Percentiles rank a stretch among this genome's conserved stretches.
These are phyloP conservation scores for Hirundo rustica DNA, from an alignment of 2,797 vertebrate genomes.

Conservation along the genomic window DNA sequence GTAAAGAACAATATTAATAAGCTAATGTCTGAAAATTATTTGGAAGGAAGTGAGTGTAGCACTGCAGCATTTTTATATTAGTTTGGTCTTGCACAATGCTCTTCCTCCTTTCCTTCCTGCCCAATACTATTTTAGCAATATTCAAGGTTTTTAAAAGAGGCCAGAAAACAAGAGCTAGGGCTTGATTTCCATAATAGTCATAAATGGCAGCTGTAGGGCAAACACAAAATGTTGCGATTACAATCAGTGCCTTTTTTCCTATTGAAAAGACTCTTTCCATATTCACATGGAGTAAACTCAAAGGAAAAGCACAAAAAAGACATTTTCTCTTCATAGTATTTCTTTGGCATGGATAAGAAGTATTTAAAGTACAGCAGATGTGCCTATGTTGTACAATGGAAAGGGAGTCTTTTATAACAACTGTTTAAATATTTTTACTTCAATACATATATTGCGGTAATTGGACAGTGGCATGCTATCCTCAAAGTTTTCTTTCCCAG, in stretches of 20 bases:
- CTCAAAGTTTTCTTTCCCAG: not conserved
- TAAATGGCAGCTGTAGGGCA: not conserved
- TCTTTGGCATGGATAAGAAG: constrained; percentile 18
- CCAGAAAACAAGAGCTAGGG: not conserved
- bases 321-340: constrained; percentile 11
- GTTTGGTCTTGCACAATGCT: not conserved
- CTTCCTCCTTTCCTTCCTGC: constrained; percentile 12
- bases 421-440: constrained; percentile 37
- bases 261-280: not conserved
- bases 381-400: not conserved
- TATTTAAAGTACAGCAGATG: constrained; percentile 49
- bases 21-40: not conserved
- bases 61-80: not conserved
- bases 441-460: constrained; percentile 3
- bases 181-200: constrained; percentile 11
- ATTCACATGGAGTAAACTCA: constrained; percentile 36
- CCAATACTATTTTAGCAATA: constrained; percentile 3
- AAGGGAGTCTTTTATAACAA: constrained; percentile 5
- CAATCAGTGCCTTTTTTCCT: constrained; percentile 30
- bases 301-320: constrained; percentile 40
- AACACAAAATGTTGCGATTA: constrained; percentile 13
- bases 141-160: constrained; percentile 5
- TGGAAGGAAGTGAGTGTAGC: not conserved
- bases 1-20: not conserved
- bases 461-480: not conserved